Evolutionary conservation across 2,113 vertebrate species (phyloP).

Genomic region (Gopherus flavomarginatus): DNA sequence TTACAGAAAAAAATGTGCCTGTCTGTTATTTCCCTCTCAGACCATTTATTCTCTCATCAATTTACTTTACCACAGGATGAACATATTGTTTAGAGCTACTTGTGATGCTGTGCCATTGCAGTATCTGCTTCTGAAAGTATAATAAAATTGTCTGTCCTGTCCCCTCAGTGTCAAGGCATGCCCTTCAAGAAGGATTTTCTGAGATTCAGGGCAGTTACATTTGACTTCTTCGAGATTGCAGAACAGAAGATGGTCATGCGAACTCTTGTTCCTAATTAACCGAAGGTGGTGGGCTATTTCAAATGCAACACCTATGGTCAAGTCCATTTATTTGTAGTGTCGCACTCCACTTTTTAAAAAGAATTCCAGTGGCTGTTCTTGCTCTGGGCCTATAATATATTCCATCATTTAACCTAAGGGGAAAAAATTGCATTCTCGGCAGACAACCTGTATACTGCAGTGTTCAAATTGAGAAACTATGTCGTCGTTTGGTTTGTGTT

Average conservation of each 20-base stretch:
- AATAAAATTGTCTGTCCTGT: not conserved
- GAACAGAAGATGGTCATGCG: not conserved
- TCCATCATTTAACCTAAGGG: not conserved
- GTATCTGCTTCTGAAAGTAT: not conserved
- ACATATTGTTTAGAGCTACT: conserved; percentile 7
- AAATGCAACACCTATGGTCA: not conserved
- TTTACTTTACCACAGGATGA: conserved; percentile 53
- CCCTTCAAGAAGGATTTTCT: not conserved
- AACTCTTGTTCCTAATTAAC: conserved; percentile 24
- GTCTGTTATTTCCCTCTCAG: not conserved
- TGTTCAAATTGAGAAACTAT: not conserved
- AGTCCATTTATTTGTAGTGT: not conserved
- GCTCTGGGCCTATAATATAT: not conserved
- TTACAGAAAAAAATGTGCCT: conserved; percentile 7
- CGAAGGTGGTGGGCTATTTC: not conserved
- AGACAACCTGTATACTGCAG: not conserved
- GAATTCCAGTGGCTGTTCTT: not conserved
- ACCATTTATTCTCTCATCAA: conserved; percentile 6
- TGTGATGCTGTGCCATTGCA: not conserved
- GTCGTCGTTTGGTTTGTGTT: not conserved
- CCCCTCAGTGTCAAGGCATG: not conserved
- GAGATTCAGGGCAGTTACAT: not conserved
- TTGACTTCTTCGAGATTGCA: conserved; percentile 11
- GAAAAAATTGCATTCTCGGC: not conserved
- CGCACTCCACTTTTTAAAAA: not conserved